phyloP scores from a whole-genome alignment of 64 coral and sea anemone species.

The Montipora efflorescens region DNA sequence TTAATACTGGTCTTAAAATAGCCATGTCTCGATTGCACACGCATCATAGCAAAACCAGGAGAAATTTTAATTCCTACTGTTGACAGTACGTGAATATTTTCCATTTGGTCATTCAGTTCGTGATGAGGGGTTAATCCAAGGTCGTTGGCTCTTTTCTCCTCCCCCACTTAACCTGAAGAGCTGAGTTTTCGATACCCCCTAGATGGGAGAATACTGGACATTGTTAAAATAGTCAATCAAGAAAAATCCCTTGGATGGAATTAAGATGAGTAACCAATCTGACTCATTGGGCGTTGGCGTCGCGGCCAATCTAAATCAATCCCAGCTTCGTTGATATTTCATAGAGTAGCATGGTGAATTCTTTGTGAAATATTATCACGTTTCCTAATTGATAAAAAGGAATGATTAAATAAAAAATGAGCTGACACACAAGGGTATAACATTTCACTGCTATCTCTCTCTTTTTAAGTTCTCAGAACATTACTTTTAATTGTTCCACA shows the following conservation, averaged over 20 bases:
- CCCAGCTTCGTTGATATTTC: background rate
- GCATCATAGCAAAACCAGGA: too few species aligned
- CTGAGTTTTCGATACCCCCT: background rate
- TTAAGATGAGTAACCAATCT: background rate
- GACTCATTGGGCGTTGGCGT: background rate
- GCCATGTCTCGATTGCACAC: too few species aligned
- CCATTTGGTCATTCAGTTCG: background rate
- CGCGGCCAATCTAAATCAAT: background rate
- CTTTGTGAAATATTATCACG: background rate
- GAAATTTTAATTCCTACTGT: too few species aligned
- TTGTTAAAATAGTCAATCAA: background rate
- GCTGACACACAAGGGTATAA: background rate
- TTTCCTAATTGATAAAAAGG: background rate
- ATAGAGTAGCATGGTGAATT: background rate
- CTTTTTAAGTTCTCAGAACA: background rate
- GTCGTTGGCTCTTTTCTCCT: background rate
- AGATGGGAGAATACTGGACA: background rate
- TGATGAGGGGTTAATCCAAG: background rate
- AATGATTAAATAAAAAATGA: background rate
- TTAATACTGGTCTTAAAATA: too few species aligned
- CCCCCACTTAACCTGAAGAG: conserved; percentile 3
- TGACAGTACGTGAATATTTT: too few species aligned
- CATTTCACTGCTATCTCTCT: background rate
- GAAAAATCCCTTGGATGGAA: background rate
- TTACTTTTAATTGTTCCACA: too few species aligned